Evolutionary conservation across 2,113 vertebrate genomes (phyloP).

Genomic region (Microcebus ravelobensis): DNA sequence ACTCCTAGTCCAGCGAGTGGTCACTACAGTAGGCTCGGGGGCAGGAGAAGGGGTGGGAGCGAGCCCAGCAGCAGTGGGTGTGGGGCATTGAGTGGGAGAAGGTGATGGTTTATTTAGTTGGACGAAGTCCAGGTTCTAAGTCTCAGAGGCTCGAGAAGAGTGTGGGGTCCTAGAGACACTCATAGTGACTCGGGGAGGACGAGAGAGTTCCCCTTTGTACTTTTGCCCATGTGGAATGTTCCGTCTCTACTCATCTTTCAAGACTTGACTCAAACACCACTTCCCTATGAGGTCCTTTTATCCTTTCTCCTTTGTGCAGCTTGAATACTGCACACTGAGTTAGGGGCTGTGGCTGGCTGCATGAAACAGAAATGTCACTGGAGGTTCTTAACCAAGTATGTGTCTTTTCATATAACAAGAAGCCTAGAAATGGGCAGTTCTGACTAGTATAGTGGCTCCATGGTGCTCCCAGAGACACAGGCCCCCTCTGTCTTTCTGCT

Average conservation of each 20-base stretch:
- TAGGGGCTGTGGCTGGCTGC: neutral
- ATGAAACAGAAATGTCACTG: neutral
- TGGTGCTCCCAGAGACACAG: neutral
- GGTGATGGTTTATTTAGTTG: neutral
- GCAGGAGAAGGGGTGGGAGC: rapidly evolving
- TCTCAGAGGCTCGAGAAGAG: neutral
- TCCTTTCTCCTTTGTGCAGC: neutral
- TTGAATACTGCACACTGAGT: neutral
- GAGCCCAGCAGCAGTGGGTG: no score
- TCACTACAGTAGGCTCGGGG: rapidly evolving
- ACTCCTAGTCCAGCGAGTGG: neutral
- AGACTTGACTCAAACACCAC: no score
- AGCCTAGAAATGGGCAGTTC: neutral
- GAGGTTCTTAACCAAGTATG: neutral
- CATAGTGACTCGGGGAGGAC: neutral
- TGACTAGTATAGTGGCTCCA: neutral
- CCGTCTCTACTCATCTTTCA: rapidly evolving
- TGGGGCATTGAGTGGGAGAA: no score
- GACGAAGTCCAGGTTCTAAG: neutral
- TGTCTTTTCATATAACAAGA: neutral
- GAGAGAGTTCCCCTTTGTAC: neutral
- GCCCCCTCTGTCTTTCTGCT: neutral
- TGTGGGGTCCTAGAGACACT: neutral
- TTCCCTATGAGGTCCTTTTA: neutral
- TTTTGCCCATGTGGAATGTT: neutral